These are phyloP conservation scores for Harpegnathos saltator DNA, from an alignment of 1,140 invertebrate species.

Conservation along the genomic window DNA sequence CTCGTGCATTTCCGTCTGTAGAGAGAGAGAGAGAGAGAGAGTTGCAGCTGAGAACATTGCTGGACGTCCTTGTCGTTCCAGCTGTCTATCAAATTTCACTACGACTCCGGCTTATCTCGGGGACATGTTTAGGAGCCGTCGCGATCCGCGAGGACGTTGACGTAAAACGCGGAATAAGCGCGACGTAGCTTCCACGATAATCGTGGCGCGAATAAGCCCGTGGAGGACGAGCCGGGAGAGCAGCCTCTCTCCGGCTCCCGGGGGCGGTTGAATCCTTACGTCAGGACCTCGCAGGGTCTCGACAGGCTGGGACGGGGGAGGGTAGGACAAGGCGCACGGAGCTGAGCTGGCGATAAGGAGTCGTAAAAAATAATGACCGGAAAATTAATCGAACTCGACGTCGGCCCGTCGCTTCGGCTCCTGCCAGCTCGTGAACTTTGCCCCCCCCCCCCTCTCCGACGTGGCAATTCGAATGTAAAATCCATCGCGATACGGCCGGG, in stretches of 20 bases:
- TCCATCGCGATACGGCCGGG: background rate
- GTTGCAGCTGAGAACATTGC: too few relatives aligned
- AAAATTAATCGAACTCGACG: slow-evolving; percentile 84
- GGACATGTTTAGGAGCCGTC: slow-evolving; percentile 79
- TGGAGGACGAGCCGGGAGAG: slow-evolving; percentile 64
- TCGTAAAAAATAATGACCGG: slow-evolving; percentile 85
- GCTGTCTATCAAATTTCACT: background rate
- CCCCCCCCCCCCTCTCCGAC: slow-evolving; percentile 13
- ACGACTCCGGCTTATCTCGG: slow-evolving; percentile 73
- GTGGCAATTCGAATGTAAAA: slow-evolving; percentile 44
- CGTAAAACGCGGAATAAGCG: slow-evolving; percentile 72
- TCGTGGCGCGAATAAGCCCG: slow-evolving; percentile 73
- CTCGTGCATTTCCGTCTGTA: too few relatives aligned
- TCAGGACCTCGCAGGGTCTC: background rate
- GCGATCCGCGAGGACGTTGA: slow-evolving; percentile 81
- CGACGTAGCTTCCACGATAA: slow-evolving; percentile 76
- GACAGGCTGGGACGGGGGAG: background rate
- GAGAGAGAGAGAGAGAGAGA: too few relatives aligned
- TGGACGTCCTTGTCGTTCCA: too few relatives aligned
- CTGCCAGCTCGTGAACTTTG: slow-evolving; percentile 75
- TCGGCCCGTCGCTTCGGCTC: slow-evolving; percentile 79
- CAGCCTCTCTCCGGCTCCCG: slow-evolving; percentile 62
- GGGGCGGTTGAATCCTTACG: background rate
- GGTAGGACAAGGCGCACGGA: slow-evolving; percentile 31
- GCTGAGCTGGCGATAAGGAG: slow-evolving; percentile 78